A percentile compares a stretch with the other conserved stretches of the same genome.
Evolutionary conservation across 2,797 vertebrate species (phyloP).

Genomic region (Chloroceryle amazona): DNA sequence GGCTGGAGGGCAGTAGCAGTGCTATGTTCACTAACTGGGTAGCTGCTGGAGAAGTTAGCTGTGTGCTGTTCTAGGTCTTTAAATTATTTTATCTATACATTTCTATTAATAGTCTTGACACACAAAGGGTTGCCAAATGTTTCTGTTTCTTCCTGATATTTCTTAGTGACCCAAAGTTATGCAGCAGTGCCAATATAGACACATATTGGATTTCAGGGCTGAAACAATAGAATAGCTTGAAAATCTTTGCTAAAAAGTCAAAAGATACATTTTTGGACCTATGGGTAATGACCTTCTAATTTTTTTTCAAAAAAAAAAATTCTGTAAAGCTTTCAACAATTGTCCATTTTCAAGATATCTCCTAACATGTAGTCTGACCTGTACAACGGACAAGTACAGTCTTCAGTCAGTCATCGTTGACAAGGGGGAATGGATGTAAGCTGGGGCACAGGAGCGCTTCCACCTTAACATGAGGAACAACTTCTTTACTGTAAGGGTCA

Average conservation of each 20-base stretch:
- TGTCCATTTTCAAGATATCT: background rate
- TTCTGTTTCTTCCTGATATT: background rate
- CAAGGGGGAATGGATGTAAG: too few relatives aligned
- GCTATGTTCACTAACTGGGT: rapidly evolving
- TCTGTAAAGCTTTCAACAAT: background rate
- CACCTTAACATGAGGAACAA: too few relatives aligned
- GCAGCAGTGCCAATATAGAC: background rate
- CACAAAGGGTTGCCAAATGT: background rate
- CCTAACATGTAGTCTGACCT: too few relatives aligned
- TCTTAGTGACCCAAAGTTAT: background rate
- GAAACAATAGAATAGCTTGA: background rate
- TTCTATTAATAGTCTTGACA: background rate
- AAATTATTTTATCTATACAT: background rate
- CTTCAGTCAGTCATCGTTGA: background rate
- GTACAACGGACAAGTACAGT: background rate
- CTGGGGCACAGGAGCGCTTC: too few relatives aligned
- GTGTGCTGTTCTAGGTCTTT: background rate
- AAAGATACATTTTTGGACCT: background rate
- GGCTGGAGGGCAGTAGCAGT: background rate
- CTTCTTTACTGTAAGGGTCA: too few relatives aligned
- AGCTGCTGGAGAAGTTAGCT: background rate
- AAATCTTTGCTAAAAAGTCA: background rate
- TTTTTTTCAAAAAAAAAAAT: background rate
- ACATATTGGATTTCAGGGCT: background rate
- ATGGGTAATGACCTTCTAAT: background rate